Conservation (phyloP, 1,140 invertebrate species). For the Idris sp. region DNA sequence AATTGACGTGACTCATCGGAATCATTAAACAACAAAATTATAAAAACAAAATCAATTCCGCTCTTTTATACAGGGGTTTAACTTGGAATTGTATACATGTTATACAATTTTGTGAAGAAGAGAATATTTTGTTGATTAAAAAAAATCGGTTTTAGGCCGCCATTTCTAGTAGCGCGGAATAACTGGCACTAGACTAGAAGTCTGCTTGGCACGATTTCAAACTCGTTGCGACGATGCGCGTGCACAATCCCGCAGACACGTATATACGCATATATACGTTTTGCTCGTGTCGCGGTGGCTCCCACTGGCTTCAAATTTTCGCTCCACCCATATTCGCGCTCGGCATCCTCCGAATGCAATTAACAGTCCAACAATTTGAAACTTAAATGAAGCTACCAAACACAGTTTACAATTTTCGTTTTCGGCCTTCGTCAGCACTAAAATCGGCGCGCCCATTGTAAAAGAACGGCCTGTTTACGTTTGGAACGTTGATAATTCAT, state of each 20-base stretch:
- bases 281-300: slow-evolving; percentile 33
- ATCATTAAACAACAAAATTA: no score
- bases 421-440: no score
- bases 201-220: slow-evolving; percentile 71
- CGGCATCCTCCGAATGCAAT: slow-evolving; percentile 60
- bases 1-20: slow-evolving; percentile 63
- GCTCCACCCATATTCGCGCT: slow-evolving; percentile 58
- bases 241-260: slow-evolving; percentile 36
- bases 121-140: no score
- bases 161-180: slow-evolving; percentile 46
- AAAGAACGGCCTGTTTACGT: no score
- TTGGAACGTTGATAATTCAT: no score
- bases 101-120: no score
- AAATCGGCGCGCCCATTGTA: no score
- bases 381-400: slow-evolving; percentile 49
- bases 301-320: slow-evolving; percentile 46
- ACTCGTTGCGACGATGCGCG: slow-evolving; percentile 64
- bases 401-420: no score
- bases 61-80: no score
- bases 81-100: no score
- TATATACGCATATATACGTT: slow-evolving; percentile 49
- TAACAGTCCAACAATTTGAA: slow-evolving; percentile 53
- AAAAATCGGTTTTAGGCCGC: no score
- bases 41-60: no score
- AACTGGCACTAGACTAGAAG: slow-evolving; percentile 62